Conservation (phyloP, 2,113 vertebrate genomes). For the Psilopsiagon aurifrons region DNA sequence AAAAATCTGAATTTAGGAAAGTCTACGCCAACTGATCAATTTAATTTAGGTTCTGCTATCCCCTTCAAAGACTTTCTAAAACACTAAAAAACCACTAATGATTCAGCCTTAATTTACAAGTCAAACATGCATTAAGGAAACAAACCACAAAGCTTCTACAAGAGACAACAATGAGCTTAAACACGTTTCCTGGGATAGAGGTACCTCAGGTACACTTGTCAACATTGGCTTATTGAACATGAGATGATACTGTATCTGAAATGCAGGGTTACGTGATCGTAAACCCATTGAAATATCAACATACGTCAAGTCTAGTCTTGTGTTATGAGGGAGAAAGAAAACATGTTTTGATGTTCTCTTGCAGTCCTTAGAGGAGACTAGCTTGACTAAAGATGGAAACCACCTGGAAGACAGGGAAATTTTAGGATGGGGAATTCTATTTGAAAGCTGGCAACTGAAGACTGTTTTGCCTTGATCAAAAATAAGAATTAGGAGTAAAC, state of each 20-base stretch:
- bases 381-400: neutral
- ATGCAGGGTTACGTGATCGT: neutral
- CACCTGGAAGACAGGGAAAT: neutral
- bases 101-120: neutral
- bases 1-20: neutral
- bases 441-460: neutral
- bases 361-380: neutral
- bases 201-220: neutral
- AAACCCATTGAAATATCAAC: neutral
- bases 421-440: neutral
- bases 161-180: neutral
- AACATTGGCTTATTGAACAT: neutral
- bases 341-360: neutral
- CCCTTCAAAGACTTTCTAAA: neutral
- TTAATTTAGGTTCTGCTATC: neutral
- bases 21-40: neutral
- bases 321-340: neutral
- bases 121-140: neutral
- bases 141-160: neutral
- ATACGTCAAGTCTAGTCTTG: neutral
- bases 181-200: neutral
- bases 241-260: neutral
- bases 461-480: neutral
- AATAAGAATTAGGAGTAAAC: neutral
- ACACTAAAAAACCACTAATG: fast-evolving